Evolutionary conservation across 2,113 vertebrate genomes (phyloP), one percentile per base, ranked within the genome.

Genomic region (Castor canadensis): DNA sequence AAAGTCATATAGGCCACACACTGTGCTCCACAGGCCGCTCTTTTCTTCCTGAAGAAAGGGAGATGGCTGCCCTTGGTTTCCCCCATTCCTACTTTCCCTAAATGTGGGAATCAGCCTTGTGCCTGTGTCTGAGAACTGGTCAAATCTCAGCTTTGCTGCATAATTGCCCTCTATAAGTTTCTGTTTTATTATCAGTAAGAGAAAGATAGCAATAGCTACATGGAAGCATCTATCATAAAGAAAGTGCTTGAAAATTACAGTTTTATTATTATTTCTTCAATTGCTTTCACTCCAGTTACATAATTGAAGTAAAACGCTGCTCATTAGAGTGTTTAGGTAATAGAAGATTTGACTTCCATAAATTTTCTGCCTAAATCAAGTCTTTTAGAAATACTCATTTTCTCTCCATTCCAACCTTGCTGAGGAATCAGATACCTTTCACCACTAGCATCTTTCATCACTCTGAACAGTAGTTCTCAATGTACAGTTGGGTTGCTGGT

Each of bases 111-210:
- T 15, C 24, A 12, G 71, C 38, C 28, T 62, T 66, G 8, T 24
- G 3, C 1, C 19, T 19, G 24, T 6, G 45, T 35, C 32, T 38
- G 16, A 20, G 49, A 32, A 30, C 35, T 19, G 30, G 5, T 47
- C 32, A 45, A 43, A 64, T 54, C 64, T 15, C 60, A 80, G 52
- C 20, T 71, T 28, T 71, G 20, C 54, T 4, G 0, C 28, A 62
- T 43, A 16, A 64, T 64, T 64, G 62, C 62, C 62, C 30, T 64
- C 76, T 45, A 3, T 64, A 40, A 91, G 35, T 45, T 87, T 87
- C 92, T 92, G 45, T 82, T 93, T 95, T 91, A 95, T 81, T 72
- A 56, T 81, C 89, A 92, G 19, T 73, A 43, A 77, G 94, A 72
- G 49, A 40, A 35, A 69, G 79, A 86, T 54, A 89, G 54, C 49